Evolutionary conservation across 2,888 invertebrate genomes (phyloP).

Genomic region (Sepioteuthis lessoniana): DNA sequence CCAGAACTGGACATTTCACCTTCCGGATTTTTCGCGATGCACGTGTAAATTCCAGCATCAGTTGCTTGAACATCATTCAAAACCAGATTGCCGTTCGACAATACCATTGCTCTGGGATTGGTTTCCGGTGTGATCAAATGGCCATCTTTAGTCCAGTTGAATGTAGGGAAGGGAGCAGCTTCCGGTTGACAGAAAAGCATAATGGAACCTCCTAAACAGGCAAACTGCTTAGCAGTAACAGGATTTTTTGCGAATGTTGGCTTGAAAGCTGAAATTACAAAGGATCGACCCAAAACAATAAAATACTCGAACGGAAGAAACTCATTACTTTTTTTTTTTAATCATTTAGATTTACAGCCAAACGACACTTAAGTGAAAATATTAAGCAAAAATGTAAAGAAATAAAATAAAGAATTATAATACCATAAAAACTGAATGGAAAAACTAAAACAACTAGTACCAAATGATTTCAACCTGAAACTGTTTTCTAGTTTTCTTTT

Average conservation of each 20-base stretch:
- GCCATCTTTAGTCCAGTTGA: slow-evolving; percentile 60
- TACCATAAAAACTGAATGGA: too few species aligned
- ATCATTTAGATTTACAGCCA: background rate
- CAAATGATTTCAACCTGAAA: too few species aligned
- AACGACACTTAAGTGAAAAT: background rate
- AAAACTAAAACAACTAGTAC: too few species aligned
- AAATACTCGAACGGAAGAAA: background rate
- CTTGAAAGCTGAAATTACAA: slow-evolving; percentile 76
- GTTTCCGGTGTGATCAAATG: slow-evolving; percentile 54
- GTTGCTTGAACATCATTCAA: slow-evolving; percentile 83
- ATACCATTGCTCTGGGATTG: slow-evolving; percentile 78
- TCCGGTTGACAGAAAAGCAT: slow-evolving; percentile 94
- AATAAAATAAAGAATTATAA: too few species aligned
- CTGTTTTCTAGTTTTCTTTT: too few species aligned
- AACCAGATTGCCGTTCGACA: slow-evolving; percentile 79
- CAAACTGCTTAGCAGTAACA: slow-evolving; percentile 90
- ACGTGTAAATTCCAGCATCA: slow-evolving; percentile 90
- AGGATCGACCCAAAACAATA: background rate
- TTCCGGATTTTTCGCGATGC: slow-evolving; percentile 80
- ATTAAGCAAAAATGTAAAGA: too few species aligned
- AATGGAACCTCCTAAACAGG: slow-evolving; percentile 91
- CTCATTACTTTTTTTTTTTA: background rate
- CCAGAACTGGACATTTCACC: slow-evolving; percentile 63
- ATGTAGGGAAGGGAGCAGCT: slow-evolving; percentile 83
- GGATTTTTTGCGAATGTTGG: slow-evolving; percentile 93